phyloP scores from a whole-genome alignment of 35 echinoderm and acorn worm genomes.

The Ophiothrix spiculata region DNA sequence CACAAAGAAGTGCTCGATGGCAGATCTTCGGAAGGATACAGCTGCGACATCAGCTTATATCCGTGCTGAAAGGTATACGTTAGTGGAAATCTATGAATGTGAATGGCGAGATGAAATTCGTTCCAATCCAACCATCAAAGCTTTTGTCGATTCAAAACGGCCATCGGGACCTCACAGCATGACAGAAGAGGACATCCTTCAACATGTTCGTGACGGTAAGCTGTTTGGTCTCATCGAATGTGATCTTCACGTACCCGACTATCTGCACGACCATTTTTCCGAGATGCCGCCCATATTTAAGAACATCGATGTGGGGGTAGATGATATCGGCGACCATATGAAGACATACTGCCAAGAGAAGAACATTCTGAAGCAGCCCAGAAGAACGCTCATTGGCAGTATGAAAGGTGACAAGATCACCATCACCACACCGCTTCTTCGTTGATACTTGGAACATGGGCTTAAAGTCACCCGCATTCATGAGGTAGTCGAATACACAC shows the following conservation, averaged over 20 bases:
- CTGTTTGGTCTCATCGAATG: conserved; percentile 28
- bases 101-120: not conserved
- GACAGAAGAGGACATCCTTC: not conserved
- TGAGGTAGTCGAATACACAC: conserved; percentile 19
- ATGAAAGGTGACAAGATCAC: conserved; percentile 15
- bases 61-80: conserved; percentile 7
- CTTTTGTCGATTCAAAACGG: not conserved
- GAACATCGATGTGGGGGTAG: conserved; percentile 25
- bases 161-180: not conserved
- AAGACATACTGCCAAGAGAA: conserved; percentile 7
- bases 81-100: conserved; percentile 48
- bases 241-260: conserved; percentile 19
- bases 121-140: not conserved
- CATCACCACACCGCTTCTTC: conserved; percentile 14
- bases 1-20: not conserved
- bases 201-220: not conserved
- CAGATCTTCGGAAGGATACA: conserved; percentile 21
- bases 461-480: conserved; percentile 24
- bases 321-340: conserved; percentile 57
- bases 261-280: conserved; percentile 29
- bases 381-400: conserved; percentile 15
- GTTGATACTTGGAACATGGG: conserved; percentile 36
- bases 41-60: conserved; percentile 40
- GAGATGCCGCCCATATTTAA: conserved; percentile 68
- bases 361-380: conserved; percentile 11